phyloP scores from a whole-genome alignment of 2,797 vertebrate species.

The Ctenosaura bakeri region DNA sequence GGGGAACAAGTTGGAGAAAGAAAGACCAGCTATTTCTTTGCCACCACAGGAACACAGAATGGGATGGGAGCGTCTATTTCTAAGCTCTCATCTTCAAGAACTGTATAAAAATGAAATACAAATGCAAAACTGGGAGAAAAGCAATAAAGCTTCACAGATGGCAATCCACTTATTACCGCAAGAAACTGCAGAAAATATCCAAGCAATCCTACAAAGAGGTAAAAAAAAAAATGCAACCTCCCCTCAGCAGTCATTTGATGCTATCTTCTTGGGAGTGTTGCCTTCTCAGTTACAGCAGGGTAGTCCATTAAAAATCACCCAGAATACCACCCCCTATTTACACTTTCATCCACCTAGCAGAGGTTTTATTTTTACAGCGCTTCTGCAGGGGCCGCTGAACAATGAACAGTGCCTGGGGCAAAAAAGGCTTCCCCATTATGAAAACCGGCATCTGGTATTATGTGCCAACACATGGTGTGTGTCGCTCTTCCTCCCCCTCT shows the following conservation, averaged over 20 bases:
- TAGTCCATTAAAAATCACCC: slow-evolving; percentile 12
- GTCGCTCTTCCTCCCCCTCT: background rate
- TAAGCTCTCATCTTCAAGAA: background rate
- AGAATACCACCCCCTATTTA: slow-evolving; percentile 28
- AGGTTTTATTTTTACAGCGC: slow-evolving; percentile 17
- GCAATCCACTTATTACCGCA: slow-evolving; percentile 1
- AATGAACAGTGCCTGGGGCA: slow-evolving; percentile 37
- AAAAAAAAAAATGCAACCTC: no score
- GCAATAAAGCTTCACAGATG: slow-evolving; percentile 1
- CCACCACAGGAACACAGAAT: no score
- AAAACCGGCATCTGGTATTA: slow-evolving; percentile 47
- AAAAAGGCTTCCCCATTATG: slow-evolving; percentile 45
- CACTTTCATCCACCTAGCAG: slow-evolving; percentile 29
- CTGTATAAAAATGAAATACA: background rate
- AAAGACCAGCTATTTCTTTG: background rate
- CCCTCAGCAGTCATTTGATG: background rate
- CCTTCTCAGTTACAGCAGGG: background rate
- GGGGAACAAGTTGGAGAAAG: background rate
- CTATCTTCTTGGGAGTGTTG: slow-evolving; percentile 1
- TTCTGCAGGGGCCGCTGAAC: slow-evolving; percentile 36
- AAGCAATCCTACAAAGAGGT: background rate
- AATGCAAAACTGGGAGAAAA: background rate
- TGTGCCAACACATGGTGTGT: slow-evolving; percentile 37
- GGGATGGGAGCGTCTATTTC: background rate
- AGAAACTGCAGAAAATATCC: background rate